Conservation (phyloP, 2,888 invertebrate genomes). For the Polymixis lichenea region DNA sequence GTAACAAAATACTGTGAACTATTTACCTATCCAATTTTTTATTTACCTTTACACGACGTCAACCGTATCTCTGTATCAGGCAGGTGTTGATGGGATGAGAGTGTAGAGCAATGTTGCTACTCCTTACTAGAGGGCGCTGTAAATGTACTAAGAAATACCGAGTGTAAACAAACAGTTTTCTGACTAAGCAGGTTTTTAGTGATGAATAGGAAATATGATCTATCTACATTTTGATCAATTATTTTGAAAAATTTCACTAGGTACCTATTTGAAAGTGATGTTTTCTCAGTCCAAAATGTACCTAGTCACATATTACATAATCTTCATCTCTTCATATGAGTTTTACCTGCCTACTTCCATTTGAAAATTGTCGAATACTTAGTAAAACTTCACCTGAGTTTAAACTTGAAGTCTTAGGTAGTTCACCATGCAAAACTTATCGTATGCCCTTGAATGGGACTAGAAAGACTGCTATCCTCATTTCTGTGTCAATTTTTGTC, state of each 20-base stretch:
- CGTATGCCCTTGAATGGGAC: background rate
- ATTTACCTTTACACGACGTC: background rate
- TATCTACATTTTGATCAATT: background rate
- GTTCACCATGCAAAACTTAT: background rate
- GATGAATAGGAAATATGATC: background rate
- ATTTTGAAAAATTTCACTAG: background rate
- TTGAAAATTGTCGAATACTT: background rate
- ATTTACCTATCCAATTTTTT: background rate
- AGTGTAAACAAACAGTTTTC: no score
- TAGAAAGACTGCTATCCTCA: background rate
- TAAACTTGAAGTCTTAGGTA: background rate
- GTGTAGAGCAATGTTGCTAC: constrained; percentile 20
- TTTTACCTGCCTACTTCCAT: no score
- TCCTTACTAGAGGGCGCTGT: constrained; percentile 49
- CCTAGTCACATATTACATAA: no score
- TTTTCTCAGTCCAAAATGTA: background rate
- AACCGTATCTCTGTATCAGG: background rate
- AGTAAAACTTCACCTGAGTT: background rate
- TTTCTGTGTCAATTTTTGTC: background rate
- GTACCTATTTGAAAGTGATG: background rate
- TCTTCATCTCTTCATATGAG: no score
- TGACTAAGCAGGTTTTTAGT: background rate
- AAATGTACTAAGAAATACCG: background rate
- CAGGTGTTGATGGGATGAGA: no score
- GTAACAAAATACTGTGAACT: background rate